phyloP scores from a whole-genome alignment of 2,888 invertebrate species.

The Dorcus parallelipipedus region DNA sequence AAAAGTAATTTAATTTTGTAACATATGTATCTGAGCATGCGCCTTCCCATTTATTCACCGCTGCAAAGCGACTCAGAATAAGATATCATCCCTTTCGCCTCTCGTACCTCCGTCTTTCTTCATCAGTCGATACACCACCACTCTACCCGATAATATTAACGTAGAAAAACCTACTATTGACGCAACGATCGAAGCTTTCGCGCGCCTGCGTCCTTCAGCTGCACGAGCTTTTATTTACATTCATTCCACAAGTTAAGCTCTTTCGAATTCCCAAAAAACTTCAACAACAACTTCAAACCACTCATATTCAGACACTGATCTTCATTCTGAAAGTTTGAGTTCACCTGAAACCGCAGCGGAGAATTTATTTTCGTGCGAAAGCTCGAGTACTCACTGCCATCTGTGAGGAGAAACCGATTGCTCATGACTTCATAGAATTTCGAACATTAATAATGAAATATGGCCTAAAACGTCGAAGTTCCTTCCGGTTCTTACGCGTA shows the following conservation, averaged over 20 bases:
- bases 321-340: background rate
- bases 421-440: background rate
- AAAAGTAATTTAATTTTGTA: slow-evolving; percentile 31
- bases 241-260: background rate
- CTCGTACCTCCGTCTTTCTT: slow-evolving; percentile 19
- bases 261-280: background rate
- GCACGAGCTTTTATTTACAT: slow-evolving; percentile 12
- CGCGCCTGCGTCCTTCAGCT: slow-evolving; percentile 16
- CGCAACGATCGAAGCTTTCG: slow-evolving; percentile 18
- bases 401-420: background rate
- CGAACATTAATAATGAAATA: slow-evolving; percentile 19
- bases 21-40: slow-evolving; percentile 20
- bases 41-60: slow-evolving; percentile 12
- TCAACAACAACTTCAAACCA: background rate
- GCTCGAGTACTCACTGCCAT: background rate
- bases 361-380: background rate
- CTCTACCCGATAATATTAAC: slow-evolving; percentile 26
- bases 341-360: background rate
- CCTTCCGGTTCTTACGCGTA: slow-evolving; percentile 11
- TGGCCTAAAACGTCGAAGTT: slow-evolving; percentile 14
- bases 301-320: background rate
- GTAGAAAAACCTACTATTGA: slow-evolving; percentile 26
- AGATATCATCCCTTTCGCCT: slow-evolving; percentile 26
- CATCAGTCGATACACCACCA: slow-evolving; percentile 32
- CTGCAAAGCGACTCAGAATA: slow-evolving; percentile 24